Conservation (phyloP, 2,888 invertebrate genomes). For the Apocheima hispidaria region DNA sequence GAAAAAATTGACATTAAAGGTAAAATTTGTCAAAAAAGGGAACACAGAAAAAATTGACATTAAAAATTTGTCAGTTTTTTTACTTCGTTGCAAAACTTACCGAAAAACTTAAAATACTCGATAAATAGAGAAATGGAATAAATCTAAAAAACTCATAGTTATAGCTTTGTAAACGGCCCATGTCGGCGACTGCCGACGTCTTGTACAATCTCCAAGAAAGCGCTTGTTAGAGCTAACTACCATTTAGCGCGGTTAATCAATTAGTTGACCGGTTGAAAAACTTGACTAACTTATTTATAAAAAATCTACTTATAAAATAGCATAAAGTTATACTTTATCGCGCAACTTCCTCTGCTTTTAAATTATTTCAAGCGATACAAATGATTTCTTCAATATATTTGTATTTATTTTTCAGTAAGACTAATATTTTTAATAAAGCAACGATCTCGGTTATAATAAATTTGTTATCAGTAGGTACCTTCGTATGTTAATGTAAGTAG, state of each 20-base stretch:
- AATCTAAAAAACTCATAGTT: constrained; percentile 31
- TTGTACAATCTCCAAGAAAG: constrained; percentile 20
- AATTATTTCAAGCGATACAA: too few relatives aligned
- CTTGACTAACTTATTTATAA: background rate
- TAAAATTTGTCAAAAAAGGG: too few relatives aligned
- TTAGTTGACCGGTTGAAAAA: background rate
- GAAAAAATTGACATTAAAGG: too few relatives aligned
- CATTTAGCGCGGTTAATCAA: constrained; percentile 27
- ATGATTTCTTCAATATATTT: too few relatives aligned
- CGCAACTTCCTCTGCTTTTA: background rate
- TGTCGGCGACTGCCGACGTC: constrained; percentile 43
- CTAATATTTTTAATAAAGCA: too few relatives aligned
- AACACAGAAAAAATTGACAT: too few relatives aligned
- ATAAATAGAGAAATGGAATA: constrained; percentile 44
- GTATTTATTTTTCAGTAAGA: too few relatives aligned
- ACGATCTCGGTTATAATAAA: too few relatives aligned
- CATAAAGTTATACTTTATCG: background rate
- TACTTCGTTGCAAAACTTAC: constrained; percentile 58
- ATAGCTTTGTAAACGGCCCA: constrained; percentile 39
- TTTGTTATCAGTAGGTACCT: background rate
- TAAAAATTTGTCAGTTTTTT: too few relatives aligned
- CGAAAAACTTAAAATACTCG: constrained; percentile 43
- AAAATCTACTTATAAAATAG: background rate
- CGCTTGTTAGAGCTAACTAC: constrained; percentile 28
- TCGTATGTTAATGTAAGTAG: background rate